Conservation (phyloP, 1,140 invertebrate species). For the Aricia agestis region DNA sequence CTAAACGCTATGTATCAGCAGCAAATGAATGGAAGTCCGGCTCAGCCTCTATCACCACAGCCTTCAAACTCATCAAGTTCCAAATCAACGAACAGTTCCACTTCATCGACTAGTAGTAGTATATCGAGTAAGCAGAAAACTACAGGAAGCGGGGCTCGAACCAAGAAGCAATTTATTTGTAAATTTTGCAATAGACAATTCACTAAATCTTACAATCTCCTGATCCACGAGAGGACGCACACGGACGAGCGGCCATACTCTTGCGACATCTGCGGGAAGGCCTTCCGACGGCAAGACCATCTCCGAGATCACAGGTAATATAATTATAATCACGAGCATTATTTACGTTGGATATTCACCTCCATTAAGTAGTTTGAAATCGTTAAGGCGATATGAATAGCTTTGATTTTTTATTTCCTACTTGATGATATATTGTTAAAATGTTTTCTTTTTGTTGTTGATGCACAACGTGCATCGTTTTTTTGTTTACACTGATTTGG, state of each 20-base stretch:
- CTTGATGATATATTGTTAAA: conserved; percentile 3
- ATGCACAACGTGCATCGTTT: background rate
- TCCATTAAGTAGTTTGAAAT: conserved; percentile 3
- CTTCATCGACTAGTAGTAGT: conserved; percentile 75
- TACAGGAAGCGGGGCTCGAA: conserved; percentile 81
- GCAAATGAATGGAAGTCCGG: conserved; percentile 70
- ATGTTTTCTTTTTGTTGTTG: background rate
- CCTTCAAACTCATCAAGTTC: conserved; percentile 59
- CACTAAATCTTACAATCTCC: conserved; percentile 97
- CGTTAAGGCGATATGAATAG: conserved; percentile 4
- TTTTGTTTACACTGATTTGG: background rate
- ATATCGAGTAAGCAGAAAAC: conserved; percentile 75
- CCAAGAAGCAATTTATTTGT: conserved; percentile 98
- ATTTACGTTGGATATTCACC: background rate
- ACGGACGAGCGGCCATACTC: conserved; percentile 98
- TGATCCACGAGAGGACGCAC: conserved; percentile 98
- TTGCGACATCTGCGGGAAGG: conserved; percentile 98
- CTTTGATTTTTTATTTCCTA: conserved; percentile 22
- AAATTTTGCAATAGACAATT: conserved; percentile 98
- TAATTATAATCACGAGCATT: conserved; percentile 13
- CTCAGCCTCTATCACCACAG: conserved; percentile 60
- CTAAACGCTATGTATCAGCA: conserved; percentile 79
- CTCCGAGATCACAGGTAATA: conserved; percentile 93
- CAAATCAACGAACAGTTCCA: conserved; percentile 68
- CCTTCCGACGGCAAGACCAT: conserved; percentile 97